A percentile compares a stretch with the other conserved stretches of the same genome.
These are phyloP conservation scores for Mesocentrotus franciscanus DNA, from an alignment of 53 echinoderm and acorn worm species.

Conservation along the genomic window DNA sequence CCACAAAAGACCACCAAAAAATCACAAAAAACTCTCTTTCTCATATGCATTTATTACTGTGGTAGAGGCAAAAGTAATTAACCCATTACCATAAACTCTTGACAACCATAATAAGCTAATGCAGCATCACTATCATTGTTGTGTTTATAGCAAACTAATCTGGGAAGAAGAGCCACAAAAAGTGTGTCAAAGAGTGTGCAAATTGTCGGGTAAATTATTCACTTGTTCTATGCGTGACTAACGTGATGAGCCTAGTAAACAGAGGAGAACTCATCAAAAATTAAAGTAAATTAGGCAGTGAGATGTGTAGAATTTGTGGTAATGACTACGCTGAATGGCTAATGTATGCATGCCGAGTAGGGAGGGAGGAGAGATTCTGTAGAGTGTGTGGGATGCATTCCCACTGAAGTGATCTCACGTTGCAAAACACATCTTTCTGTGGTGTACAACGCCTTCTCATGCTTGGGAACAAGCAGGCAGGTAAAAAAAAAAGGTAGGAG, in stretches of 20 bases:
- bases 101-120: neutral
- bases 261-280: slow-evolving; percentile 57
- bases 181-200: slow-evolving; percentile 48
- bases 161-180: neutral
- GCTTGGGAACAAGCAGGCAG: neutral
- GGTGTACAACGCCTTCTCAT: neutral
- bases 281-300: slow-evolving; percentile 67
- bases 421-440: neutral
- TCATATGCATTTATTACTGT: neutral
- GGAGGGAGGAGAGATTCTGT: neutral
- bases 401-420: neutral
- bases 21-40: neutral
- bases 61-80: neutral
- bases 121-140: neutral
- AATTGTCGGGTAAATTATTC: slow-evolving; percentile 51
- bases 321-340: slow-evolving; percentile 48
- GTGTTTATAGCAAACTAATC: slow-evolving; percentile 27
- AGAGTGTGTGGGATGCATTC: neutral
- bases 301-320: slow-evolving; percentile 64
- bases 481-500: neutral
- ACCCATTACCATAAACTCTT: neutral
- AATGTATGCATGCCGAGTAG: slow-evolving; percentile 50
- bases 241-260: slow-evolving; percentile 62
- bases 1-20: neutral
- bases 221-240: slow-evolving; percentile 43